Evolutionary conservation across 2,888 invertebrate species (phyloP), one percentile per base, ranked within the genome.

Genomic region (Seira musarum): DNA sequence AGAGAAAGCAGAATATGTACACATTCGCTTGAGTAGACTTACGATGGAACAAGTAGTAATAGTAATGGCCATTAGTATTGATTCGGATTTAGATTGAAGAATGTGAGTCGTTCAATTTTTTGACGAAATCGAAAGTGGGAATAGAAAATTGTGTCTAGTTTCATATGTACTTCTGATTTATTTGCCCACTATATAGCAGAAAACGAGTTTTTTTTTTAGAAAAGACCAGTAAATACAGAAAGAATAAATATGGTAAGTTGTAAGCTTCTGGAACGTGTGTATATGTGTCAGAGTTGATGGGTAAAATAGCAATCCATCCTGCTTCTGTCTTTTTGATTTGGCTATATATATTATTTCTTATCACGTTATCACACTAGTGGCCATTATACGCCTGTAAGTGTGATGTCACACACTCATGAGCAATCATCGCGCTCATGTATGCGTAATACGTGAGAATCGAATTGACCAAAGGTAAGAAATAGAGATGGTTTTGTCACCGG

Each of bases 41-140:
- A 24, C 64, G 49, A 15, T 65, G 19, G 40, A 61, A 53, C 63
- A 71, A 63, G 68, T 71, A 80, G 67, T 75, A 61, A 61, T 63
- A 15, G 65, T 67, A 80, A 53, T 75, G 74, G 63, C 82, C 73
- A 77, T 83, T 84, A n/a, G n/a, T n/a, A 84, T 84, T 83, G 84
- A 84, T 83, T 83, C 69, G 84, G 83, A 84, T 83, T 83, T 80
- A 80, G 80, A 83, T 83, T 84, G 83, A 84, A 81, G 81, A 80
- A 83, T 82, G 78, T 76, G 82, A 72, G 75, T 57, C 63, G 83
- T 80, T 82, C 82, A 81, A 81, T 82, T 83, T 80, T 76, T 77
- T 70, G 76, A 76, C 80, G 70, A 73, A 49, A 49, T 49, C 49
- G 49, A 49, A 49, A 65, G 64, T 70, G 46, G 22, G 60, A 68